Percentiles rank a stretch among this genome's conserved stretches.
These are phyloP conservation scores for Drosophila meridiana DNA, from an alignment of 2,888 invertebrate genomes.

Conservation along the genomic window DNA sequence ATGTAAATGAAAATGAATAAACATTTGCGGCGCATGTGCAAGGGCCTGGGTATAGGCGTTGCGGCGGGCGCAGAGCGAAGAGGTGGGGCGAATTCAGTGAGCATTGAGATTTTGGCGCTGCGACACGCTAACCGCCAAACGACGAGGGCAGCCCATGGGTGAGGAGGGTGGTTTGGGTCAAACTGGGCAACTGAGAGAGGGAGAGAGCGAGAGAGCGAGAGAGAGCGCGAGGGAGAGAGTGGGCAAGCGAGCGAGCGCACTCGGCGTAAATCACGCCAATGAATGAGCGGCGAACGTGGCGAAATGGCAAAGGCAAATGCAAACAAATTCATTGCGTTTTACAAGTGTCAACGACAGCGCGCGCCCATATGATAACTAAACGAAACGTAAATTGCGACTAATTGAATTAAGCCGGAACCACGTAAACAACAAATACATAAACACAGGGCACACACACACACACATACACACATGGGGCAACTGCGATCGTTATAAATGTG, in stretches of 20 bases:
- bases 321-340: conserved; percentile 78
- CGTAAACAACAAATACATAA: conserved; percentile 30
- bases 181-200: conserved; percentile 4
- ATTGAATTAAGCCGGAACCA: conserved; percentile 67
- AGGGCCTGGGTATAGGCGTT: conserved; percentile 20
- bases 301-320: conserved; percentile 35
- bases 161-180: conserved; percentile 10
- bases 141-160: background rate
- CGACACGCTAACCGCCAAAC: conserved; percentile 62
- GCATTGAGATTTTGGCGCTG: conserved; percentile 61
- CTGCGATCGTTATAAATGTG: conserved; percentile 31
- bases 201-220: background rate
- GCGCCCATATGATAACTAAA: conserved; percentile 72
- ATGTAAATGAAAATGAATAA: conserved; percentile 68
- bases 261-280: conserved; percentile 61
- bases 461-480: background rate
- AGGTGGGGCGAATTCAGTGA: conserved; percentile 34
- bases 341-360: conserved; percentile 72
- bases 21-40: conserved; percentile 62
- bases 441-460: conserved; percentile 19
- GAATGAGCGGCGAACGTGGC: conserved; percentile 43
- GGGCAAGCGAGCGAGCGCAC: conserved; percentile 7
- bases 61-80: background rate
- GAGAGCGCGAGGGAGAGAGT: background rate
- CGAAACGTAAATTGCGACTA: conserved; percentile 76